phyloP scores from a whole-genome alignment of 2,113 vertebrate genomes.

The Tupaia tana region DNA sequence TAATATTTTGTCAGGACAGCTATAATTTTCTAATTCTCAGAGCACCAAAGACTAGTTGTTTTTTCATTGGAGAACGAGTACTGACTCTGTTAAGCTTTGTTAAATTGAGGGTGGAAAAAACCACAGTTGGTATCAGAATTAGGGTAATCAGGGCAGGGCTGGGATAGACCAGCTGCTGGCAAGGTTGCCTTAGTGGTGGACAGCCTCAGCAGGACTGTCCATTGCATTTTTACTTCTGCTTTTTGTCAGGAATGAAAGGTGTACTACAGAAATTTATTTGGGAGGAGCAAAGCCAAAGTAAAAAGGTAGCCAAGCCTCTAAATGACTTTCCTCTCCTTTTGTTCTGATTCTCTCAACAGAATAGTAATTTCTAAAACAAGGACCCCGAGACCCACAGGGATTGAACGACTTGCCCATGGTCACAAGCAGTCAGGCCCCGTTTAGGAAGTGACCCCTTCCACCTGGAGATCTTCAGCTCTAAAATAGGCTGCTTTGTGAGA shows the following conservation, averaged over 20 bases:
- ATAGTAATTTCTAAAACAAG: neutral
- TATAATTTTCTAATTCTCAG: neutral
- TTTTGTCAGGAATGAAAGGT: slow-evolving; percentile 8
- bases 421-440: neutral
- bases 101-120: neutral
- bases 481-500: neutral
- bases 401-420: neutral
- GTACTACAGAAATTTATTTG: neutral
- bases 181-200: neutral
- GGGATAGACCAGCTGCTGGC: neutral
- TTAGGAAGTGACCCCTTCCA: neutral
- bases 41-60: neutral
- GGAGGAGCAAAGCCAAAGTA: neutral
- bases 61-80: neutral
- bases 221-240: neutral
- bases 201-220: neutral
- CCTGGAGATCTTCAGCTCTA: neutral
- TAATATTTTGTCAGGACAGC: neutral
- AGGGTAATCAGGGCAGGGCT: neutral
- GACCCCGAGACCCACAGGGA: neutral
- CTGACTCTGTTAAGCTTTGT: neutral
- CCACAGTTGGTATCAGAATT: neutral
- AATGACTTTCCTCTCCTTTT: neutral
- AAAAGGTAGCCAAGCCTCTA: neutral
- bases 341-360: neutral